Base-by-base conservation (phyloP, 2,888 invertebrate species). In the Eristalis tenax region DNA sequence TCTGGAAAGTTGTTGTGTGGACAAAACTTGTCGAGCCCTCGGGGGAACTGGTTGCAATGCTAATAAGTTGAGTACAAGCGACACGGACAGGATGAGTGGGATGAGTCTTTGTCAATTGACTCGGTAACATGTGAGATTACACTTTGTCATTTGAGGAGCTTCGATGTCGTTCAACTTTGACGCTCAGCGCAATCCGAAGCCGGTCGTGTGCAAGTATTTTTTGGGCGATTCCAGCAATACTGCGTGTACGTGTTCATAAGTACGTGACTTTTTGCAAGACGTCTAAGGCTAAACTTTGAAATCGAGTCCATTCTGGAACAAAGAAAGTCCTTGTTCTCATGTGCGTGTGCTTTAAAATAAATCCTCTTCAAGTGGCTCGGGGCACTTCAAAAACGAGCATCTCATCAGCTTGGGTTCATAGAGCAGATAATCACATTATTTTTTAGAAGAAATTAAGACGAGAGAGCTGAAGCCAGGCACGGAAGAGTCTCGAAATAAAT, bases 1-100 rank as follows among this genome's bases (percentile, higher is more conserved):
- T 87, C 87, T 83, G 83, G 87, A 80, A 87, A 83, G 83, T 80
- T 87, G 83, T 59, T 83, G 11, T 68, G 73, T 71, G 32, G 61
- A 56, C n/a, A 26, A 61, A 79, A 83, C 43, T 83, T 87, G 57
- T n/a, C 10, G 68, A 76, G 11, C 38, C 73, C 80, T 76, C 56
- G 64, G 59, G 73, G 79, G 50, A 50, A 50, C 50, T n/a, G 50
- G 50, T 50, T 77, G 77, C 76, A 59, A 43, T 83, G 69, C 77
- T 50, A 50, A 50, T 50, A 50, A 50, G 50, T 50, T 18, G 50
- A 18, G 50, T 1, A 4, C 5, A 18, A 11, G 10, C 35, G 1
- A 38, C 35, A n/a, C 3, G 18, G 50, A 10, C 50, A 18, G 50
- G 18, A n/a, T 18, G 50, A 1, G 18, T 50, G 50, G 18, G 0